These are phyloP conservation scores for Zaprionus vittiger DNA, from an alignment of 1,140 invertebrate species.

Conservation along the genomic window DNA sequence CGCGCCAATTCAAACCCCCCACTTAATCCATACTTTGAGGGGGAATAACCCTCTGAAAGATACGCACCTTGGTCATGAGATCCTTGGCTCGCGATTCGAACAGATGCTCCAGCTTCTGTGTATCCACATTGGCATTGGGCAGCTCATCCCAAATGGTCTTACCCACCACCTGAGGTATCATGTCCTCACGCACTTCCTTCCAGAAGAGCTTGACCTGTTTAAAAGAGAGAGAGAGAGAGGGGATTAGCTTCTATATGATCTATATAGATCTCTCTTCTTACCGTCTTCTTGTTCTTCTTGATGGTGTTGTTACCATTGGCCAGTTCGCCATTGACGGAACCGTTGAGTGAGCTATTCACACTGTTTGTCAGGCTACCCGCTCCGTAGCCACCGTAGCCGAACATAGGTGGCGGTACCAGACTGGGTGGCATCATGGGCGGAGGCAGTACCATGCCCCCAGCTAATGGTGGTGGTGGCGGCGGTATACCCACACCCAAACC, in stretches of 20 bases:
- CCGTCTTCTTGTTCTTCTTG: constrained; percentile 98
- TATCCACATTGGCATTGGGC: constrained; percentile 93
- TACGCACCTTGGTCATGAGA: constrained; percentile 94
- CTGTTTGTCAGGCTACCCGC: constrained; percentile 73
- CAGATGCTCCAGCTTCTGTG: constrained; percentile 96
- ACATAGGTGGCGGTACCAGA: constrained; percentile 84
- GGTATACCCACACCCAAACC: constrained; percentile 87
- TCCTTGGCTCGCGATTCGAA: constrained; percentile 99
- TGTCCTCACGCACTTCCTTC: constrained; percentile 96
- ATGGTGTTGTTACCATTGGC: constrained; percentile 84
- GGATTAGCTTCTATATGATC: background rate
- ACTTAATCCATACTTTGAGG: background rate
- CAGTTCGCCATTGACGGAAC: constrained; percentile 81
- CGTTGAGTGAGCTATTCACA: constrained; percentile 81
- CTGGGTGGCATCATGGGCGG: constrained; percentile 84
- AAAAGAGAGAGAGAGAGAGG: background rate
- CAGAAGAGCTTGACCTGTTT: constrained; percentile 96
- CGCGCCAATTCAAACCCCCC: constrained; percentile 40
- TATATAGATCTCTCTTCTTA: constrained; percentile 21
- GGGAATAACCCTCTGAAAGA: constrained; percentile 1
- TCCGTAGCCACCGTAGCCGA: constrained; percentile 71
- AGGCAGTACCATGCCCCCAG: constrained; percentile 76
- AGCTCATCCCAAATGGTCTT: constrained; percentile 98
- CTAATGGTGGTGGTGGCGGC: constrained; percentile 88
- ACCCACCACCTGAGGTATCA: constrained; percentile 88